Evolutionary conservation across 2,113 vertebrate species (phyloP), one percentile per base, ranked within the genome.

Genomic region (Carettochelys insculpta): DNA sequence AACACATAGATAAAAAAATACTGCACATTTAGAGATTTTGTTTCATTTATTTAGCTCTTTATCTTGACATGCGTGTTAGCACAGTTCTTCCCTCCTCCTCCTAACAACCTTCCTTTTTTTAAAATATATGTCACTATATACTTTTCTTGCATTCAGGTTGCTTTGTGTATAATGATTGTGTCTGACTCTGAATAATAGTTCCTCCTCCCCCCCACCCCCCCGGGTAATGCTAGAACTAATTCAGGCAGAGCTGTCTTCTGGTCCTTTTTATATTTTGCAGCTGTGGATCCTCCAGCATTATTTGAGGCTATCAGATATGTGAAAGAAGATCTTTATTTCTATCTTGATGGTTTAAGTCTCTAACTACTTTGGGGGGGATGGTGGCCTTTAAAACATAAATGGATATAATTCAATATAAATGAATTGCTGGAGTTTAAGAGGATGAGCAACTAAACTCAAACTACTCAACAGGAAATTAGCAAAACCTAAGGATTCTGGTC

Each of bases 31-130:
- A 47, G 65, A 61, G 80, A 41, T 88, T 94, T 95, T 95, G 88
- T 95, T 95, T 93, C 76, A 86, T 92, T 80, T 27, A 48, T 58
- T 88, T 93, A 87, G 80, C 83, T 82, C 93, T 95, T 94, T 86
- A 77, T 93, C 92, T 93, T 90, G 77, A 94, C 86, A 93, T 27
- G 7, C 65, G 41, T 81, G 86, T 86, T 77, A 80, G 79, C 65
- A 51, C 3, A 47, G 2, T 68, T 89, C 85, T 95, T 94, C 89
- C 88, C 78, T 83, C 73, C 65, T 94, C 83, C 85, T 73, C 86
- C 76, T 91, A 54, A 53, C 27, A 85, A 56, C 25, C 82, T 90
- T 5, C 93, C 92, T 95, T 94, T 90, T 95, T 96, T 90, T 50
- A 50, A 50, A 96, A 80, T 82, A 86, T 27, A 47, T 88, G 90